Percentiles rank a stretch among this genome's conserved stretches.
phyloP scores from a whole-genome alignment of 2,797 vertebrate species.

The Octomys mimax region DNA sequence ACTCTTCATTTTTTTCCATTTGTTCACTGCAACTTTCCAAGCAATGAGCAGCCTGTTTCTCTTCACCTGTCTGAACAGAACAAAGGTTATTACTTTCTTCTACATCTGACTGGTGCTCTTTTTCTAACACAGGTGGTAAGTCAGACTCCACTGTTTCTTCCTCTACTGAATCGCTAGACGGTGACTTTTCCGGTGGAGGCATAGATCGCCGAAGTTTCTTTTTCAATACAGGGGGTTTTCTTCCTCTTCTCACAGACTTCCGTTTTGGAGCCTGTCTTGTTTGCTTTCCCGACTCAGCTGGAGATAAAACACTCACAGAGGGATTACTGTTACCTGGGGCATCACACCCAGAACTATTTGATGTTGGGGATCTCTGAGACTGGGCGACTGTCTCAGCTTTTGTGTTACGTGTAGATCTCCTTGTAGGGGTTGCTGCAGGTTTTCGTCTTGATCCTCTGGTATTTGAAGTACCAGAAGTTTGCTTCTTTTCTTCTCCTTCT shows the following conservation, averaged over 20 bases:
- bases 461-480: constrained; percentile 92
- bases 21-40: constrained; percentile 80
- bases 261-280: constrained; percentile 90
- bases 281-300: constrained; percentile 87
- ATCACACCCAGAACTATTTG: constrained; percentile 91
- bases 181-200: constrained; percentile 80
- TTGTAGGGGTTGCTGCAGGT: constrained; percentile 89
- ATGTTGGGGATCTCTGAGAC: constrained; percentile 88
- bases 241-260: constrained; percentile 91
- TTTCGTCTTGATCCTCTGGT: constrained; percentile 94
- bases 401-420: constrained; percentile 93
- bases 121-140: constrained; percentile 69
- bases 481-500: constrained; percentile 95
- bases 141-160: constrained; percentile 82
- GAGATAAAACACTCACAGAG: constrained; percentile 86
- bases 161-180: constrained; percentile 83
- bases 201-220: constrained; percentile 90
- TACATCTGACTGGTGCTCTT: constrained; percentile 79
- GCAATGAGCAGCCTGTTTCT: constrained; percentile 83
- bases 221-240: constrained; percentile 92
- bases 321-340: constrained; percentile 88
- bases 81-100: constrained; percentile 78
- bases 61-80: constrained; percentile 65
- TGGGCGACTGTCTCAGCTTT: constrained; percentile 90
- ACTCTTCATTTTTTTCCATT: constrained; percentile 61